Evolutionary conservation across 2,888 invertebrate species (phyloP).

Genomic region (Rhimphoctona megacephalus): DNA sequence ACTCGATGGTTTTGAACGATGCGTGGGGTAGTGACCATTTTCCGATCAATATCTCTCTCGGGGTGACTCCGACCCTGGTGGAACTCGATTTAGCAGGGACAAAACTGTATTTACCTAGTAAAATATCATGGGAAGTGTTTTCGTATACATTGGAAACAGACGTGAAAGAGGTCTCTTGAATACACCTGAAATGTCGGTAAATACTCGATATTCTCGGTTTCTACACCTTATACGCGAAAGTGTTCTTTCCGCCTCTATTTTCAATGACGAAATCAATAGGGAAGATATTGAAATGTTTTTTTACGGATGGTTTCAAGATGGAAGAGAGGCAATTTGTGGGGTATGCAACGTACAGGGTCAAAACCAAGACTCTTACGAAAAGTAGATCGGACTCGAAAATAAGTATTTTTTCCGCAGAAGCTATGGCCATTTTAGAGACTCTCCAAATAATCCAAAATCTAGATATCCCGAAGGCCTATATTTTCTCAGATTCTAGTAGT

Average conservation of each 20-base stretch:
- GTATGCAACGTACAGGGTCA: background rate
- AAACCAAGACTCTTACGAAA: background rate
- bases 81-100: background rate
- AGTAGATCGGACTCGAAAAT: background rate
- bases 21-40: background rate
- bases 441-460: background rate
- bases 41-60: background rate
- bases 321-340: too few relatives aligned
- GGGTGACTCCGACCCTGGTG: background rate
- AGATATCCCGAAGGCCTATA: background rate
- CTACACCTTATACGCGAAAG: background rate
- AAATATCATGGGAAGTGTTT: background rate
- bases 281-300: background rate
- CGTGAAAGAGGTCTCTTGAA: background rate
- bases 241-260: background rate
- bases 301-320: slow-evolving; percentile 4
- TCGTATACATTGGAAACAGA: background rate
- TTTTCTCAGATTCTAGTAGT: background rate
- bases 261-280: background rate
- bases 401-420: too few relatives aligned
- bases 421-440: background rate
- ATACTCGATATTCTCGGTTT: background rate
- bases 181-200: background rate
- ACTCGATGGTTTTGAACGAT: background rate
- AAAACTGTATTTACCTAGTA: background rate